phyloP scores from a whole-genome alignment of 35 echinoderm and acorn worm species.

The Apostichopus californicus region DNA sequence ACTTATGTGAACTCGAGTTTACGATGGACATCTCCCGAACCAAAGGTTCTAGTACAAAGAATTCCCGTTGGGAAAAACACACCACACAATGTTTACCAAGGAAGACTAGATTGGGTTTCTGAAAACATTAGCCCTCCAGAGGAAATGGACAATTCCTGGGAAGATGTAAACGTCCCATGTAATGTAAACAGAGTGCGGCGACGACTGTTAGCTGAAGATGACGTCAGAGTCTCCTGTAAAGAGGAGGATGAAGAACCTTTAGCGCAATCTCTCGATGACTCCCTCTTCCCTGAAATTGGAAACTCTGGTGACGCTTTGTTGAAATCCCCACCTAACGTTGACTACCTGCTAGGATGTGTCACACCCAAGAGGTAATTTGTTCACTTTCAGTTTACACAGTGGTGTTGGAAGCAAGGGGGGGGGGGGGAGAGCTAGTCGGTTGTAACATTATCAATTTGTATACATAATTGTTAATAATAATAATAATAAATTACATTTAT shows the following conservation, averaged over 20 bases:
- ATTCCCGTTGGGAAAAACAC: neutral
- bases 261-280: constrained; percentile 32
- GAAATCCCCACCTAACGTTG: constrained; percentile 42
- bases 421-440: no score
- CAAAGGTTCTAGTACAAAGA: constrained; percentile 32
- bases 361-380: constrained; percentile 19
- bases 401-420: no score
- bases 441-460: no score
- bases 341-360: constrained; percentile 31
- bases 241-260: constrained; percentile 21
- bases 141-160: neutral
- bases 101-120: neutral
- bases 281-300: constrained; percentile 47
- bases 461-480: no score
- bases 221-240: neutral
- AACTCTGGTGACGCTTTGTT: neutral
- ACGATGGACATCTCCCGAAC: constrained; percentile 32
- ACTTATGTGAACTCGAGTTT: neutral
- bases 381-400: no score
- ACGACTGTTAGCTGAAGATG: constrained; percentile 12
- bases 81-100: neutral
- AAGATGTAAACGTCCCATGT: neutral
- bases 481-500: no score
- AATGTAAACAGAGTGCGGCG: neutral
- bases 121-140: neutral